These are phyloP conservation scores for Leucophenga montana DNA, from an alignment of 2,888 invertebrate species.

Conservation along the genomic window DNA sequence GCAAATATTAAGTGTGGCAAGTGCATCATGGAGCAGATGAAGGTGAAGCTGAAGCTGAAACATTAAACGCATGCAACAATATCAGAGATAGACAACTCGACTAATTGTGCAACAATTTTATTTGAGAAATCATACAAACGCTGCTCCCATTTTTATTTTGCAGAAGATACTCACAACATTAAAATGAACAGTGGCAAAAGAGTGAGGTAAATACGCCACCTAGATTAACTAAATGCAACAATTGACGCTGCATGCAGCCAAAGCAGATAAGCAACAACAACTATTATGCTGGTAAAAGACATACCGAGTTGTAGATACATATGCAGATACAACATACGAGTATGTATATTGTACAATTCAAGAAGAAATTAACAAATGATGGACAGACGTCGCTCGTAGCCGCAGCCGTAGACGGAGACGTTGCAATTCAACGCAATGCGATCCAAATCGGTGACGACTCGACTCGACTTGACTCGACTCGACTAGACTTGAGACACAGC, in stretches of 20 bases:
- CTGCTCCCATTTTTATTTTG: not conserved
- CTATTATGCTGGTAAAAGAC: too few species aligned
- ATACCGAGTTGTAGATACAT: not conserved
- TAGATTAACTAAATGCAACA: constrained; percentile 11
- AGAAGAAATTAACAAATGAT: constrained; percentile 69
- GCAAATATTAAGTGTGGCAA: too few species aligned
- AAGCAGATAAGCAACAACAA: too few species aligned
- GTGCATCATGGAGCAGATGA: not conserved
- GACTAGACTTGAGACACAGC: not conserved
- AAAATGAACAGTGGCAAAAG: constrained; percentile 26
- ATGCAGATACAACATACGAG: not conserved
- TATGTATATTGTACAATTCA: constrained; percentile 31
- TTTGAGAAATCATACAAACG: constrained; percentile 56
- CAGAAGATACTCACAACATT: constrained; percentile 23
- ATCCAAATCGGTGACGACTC: constrained; percentile 32
- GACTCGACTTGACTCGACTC: constrained; percentile 2
- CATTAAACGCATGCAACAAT: constrained; percentile 40
- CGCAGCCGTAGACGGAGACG: constrained; percentile 20
- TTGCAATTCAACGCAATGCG: constrained; percentile 35
- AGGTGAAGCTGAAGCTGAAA: too few species aligned
- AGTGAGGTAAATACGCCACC: constrained; percentile 1
- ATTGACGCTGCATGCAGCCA: not conserved
- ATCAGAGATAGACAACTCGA: constrained; percentile 65
- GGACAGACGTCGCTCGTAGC: constrained; percentile 58
- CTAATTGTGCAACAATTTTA: constrained; percentile 62